Percentiles rank a stretch among this genome's conserved stretches.
Conservation (phyloP, 2,113 vertebrate species). For the Hoplias malabaricus region DNA sequence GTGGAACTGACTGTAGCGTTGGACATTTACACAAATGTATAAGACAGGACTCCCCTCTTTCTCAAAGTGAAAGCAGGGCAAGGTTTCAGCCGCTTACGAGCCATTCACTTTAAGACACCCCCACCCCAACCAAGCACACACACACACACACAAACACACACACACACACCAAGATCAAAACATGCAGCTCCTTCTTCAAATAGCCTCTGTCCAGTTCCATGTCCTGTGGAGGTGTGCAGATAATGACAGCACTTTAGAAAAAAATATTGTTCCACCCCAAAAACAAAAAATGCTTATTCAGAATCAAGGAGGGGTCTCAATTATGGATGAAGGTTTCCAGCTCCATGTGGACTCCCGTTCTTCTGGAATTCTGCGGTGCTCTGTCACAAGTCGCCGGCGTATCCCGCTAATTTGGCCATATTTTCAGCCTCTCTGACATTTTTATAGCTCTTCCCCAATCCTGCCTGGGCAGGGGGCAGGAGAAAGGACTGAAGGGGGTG, state of each 20-base stretch:
- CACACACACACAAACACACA: no score
- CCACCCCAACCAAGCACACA: not conserved
- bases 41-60: slow-evolving; percentile 2
- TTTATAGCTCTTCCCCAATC: slow-evolving; percentile 63
- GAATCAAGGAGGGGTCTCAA: not conserved
- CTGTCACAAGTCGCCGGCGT: slow-evolving; percentile 57
- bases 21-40: slow-evolving; percentile 48
- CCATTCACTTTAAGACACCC: slow-evolving; percentile 49
- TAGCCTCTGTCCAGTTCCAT: not conserved
- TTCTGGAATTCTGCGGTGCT: slow-evolving; percentile 61
- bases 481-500: slow-evolving; percentile 27
- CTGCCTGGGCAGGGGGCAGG: slow-evolving; percentile 7
- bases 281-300: slow-evolving; percentile 40
- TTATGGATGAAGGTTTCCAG: slow-evolving; percentile 43
- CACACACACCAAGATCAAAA: no score
- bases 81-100: slow-evolving; percentile 10
- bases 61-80: slow-evolving; percentile 30
- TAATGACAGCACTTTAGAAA: not conserved
- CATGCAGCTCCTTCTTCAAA: not conserved
- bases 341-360: slow-evolving; percentile 48
- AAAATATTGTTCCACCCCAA: slow-evolving; percentile 22
- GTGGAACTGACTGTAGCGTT: slow-evolving; percentile 63
- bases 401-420: slow-evolving; percentile 72
- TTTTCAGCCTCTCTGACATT: slow-evolving; percentile 68
- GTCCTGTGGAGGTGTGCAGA: not conserved